These are phyloP conservation scores for Mareca strepera DNA, from an alignment of 2,797 vertebrate species.

Conservation along the genomic window DNA sequence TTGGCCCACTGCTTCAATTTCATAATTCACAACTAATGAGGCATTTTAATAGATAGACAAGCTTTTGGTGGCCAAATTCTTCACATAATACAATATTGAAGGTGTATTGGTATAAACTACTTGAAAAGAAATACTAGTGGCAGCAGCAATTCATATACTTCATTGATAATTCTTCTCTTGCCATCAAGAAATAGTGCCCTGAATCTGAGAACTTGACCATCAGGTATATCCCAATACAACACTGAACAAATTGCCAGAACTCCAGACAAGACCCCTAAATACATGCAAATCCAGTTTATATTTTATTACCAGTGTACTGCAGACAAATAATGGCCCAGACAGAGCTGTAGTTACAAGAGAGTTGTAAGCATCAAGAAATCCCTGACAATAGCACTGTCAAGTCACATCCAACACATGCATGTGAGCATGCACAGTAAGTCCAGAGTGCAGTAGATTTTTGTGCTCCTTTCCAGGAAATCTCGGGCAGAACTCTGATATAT, in stretches of 20 bases:
- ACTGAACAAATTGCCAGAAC: not conserved
- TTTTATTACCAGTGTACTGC: no score
- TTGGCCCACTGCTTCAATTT: not conserved
- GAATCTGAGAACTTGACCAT: not conserved
- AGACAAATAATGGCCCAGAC: no score
- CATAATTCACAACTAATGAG: not conserved
- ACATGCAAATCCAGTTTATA: not conserved
- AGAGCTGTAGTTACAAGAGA: no score
- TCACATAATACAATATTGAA: not conserved
- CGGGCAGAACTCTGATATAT: not conserved
- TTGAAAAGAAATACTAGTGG: not conserved
- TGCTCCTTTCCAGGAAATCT: not conserved
- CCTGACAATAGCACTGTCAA: not conserved
- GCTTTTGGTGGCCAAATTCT: not conserved
- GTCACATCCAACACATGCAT: rapidly evolving
- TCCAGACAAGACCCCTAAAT: not conserved
- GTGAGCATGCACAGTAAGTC: rapidly evolving
- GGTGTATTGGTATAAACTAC: not conserved
- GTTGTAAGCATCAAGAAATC: not conserved
- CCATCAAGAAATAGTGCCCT: not conserved
- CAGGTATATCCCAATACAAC: not conserved
- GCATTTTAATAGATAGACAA: not conserved
- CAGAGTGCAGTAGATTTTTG: not conserved
- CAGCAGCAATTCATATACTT: not conserved
- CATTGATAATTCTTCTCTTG: not conserved